phyloP scores from a whole-genome alignment of 2,888 invertebrate species.

The Tipula unca region DNA sequence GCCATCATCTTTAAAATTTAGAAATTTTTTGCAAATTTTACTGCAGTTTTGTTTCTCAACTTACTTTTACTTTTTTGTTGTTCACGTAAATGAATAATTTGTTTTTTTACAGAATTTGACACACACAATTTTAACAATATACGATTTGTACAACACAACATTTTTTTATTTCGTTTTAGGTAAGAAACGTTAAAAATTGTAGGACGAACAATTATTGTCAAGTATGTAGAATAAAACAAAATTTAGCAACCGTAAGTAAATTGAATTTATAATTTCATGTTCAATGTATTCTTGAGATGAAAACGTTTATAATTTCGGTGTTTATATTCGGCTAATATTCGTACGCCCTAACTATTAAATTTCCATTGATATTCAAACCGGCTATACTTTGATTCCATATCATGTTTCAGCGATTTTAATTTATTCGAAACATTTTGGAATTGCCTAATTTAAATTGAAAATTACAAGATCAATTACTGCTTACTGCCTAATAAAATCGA shows the following conservation, averaged over 20 bases:
- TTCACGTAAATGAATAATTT: background rate
- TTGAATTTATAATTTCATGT: background rate
- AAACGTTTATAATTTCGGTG: background rate
- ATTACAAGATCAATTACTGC: constrained; percentile 8
- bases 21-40: no score
- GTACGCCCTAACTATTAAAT: background rate
- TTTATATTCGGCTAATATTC: background rate
- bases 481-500: background rate
- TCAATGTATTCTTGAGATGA: background rate
- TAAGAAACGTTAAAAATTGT: background rate
- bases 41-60: no score
- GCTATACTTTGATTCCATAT: background rate
- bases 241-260: background rate
- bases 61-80: background rate
- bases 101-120: background rate
- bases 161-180: background rate
- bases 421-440: background rate
- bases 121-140: background rate
- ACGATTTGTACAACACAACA: background rate
- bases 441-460: background rate
- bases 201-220: background rate
- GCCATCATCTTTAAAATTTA: background rate
- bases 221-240: background rate
- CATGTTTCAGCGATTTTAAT: background rate
- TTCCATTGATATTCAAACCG: background rate